Evolutionary conservation across 30 jellyfish, hydroid and myxozoan species (phyloP), one percentile per base, ranked within the genome.

Genomic region (Nemopilema nomurai): DNA sequence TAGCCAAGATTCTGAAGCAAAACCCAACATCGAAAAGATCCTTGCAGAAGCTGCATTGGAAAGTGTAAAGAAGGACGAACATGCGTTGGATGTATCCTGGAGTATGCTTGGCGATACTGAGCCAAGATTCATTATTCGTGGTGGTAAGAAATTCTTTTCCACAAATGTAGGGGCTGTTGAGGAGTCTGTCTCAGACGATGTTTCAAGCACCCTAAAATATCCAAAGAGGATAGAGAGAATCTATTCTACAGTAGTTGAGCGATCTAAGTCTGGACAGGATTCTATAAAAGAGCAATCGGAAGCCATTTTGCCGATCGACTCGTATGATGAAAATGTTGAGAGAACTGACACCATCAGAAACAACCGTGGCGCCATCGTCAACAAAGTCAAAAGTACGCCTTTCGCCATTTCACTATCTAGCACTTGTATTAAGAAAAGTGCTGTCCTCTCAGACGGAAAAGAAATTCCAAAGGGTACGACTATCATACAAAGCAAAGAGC

Each of bases 191-290:
- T 25, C 91, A 22, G 26, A 16, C 8, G 71, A 24, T 18, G 19
- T 52, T 22, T 78, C 69, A 68, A n/a, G 4, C n/a, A 53, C 69
- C 18, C 74, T 22, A 22, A 25, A 66, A 51, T 23, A 69, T 25
- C 85, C 90, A 17, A 70, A 62, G 23, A 85, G 91, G 72, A 90
- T 91, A 24, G 97, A 91, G 33, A 52, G 96, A 31, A 66, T 91
- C 27, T 85, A 22, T 53, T 73, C 82, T 17, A 81, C 93, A 0
- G 32, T 77, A 63, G 62, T 91, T 4, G 79, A 76, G 21, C 69
- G 98, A 66, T 62, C 82, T 28, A 90, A 78, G 31, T 92, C 81
- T 66, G 98, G 98, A 57, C 75, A 31, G 19, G 97, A 87, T 26
- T 53, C 82, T 18, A 53, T 92, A 7, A 26, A 85, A 9, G 96